phyloP scores from a whole-genome alignment of 2,113 vertebrate genomes.

The Motacilla tschutschensis region DNA sequence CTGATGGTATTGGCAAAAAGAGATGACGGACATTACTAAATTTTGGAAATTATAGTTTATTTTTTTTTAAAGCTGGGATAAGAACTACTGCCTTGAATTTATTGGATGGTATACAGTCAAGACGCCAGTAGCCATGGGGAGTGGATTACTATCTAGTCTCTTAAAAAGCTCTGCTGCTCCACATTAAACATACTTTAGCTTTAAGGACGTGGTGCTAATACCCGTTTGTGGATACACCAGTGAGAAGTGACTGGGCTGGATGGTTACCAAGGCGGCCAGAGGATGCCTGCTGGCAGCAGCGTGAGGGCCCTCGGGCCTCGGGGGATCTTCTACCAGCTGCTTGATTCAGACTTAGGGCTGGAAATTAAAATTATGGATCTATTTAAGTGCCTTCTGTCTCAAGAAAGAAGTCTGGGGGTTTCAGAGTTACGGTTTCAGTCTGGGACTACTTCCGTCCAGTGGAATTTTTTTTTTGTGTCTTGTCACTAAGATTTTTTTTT shows the following conservation, averaged over 20 bases:
- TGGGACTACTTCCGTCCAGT: slow-evolving; percentile 78
- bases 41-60: slow-evolving; percentile 76
- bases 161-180: slow-evolving; percentile 58
- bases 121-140: slow-evolving; percentile 71
- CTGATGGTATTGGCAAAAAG: slow-evolving; percentile 71
- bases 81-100: slow-evolving; percentile 66
- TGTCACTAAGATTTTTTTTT: slow-evolving; percentile 78
- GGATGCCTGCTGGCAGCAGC: slow-evolving; percentile 63
- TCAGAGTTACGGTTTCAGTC: slow-evolving; percentile 73
- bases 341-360: slow-evolving; percentile 72
- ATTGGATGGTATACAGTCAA: slow-evolving; percentile 71
- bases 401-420: slow-evolving; percentile 81
- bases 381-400: slow-evolving; percentile 73
- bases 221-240: slow-evolving; percentile 76
- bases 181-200: slow-evolving; percentile 68
- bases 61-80: slow-evolving; percentile 71
- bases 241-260: slow-evolving; percentile 72
- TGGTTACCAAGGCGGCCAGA: slow-evolving; percentile 72
- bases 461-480: slow-evolving; percentile 74
- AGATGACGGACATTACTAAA: slow-evolving; percentile 68
- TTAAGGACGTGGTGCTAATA: slow-evolving; percentile 62
- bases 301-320: slow-evolving; percentile 46
- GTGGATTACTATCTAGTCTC: slow-evolving; percentile 74
- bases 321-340: slow-evolving; percentile 70
- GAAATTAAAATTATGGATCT: slow-evolving; percentile 75